Base-by-base conservation (phyloP, 1,140 invertebrate genomes). In the Brachionus koreanus region DNA sequence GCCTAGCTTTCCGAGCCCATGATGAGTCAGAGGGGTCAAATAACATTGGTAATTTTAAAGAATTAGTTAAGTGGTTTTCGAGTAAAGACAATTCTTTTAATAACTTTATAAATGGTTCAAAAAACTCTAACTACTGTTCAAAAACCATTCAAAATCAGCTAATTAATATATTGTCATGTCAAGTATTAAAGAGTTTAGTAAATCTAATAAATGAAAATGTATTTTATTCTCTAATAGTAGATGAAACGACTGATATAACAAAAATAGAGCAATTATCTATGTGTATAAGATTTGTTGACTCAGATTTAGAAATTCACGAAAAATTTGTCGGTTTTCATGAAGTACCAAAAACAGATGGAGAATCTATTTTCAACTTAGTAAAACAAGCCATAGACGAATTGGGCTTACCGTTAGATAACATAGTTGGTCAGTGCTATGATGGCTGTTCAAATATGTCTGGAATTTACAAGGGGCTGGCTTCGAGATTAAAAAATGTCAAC, bases 401-500 rank as follows among this genome's bases (percentile, higher is more conserved):
- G 2, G 35, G 33, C n/a, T 37, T 76, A 9, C 46, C 46, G 5
- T 33, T 76, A 6, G n/a, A 33, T n/a, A 29, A 52, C 33, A 35
- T 52, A 35, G 33, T 39, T 76, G 72, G 72, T 33, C 72, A 76
- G 33, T 76, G 43, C 7, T 76, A 76, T 76, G 72, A 76, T 76
- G 72, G 29, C 0, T 25, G 23, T 33, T 29, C 43, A 6, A 76
- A 76, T 33, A 76, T 76, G 72, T n/a, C 9, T 19, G 72, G 72
- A 7, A 12, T 5, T 23, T 76, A 52, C n/a, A 49, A 37, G n/a
- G 72, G 42, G 5, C 12, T 76, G 13, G 72, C 72, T 52, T 25
- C 19, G 33, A 23, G 43, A 13, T 33, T 76, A 29, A 76, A 39
- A 33, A 13, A 7, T 29, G 69, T 25, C 25, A 16, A 19, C 19